Evolutionary conservation across 1,140 invertebrate species (phyloP).

Genomic region (Leptopilina boulardi): DNA sequence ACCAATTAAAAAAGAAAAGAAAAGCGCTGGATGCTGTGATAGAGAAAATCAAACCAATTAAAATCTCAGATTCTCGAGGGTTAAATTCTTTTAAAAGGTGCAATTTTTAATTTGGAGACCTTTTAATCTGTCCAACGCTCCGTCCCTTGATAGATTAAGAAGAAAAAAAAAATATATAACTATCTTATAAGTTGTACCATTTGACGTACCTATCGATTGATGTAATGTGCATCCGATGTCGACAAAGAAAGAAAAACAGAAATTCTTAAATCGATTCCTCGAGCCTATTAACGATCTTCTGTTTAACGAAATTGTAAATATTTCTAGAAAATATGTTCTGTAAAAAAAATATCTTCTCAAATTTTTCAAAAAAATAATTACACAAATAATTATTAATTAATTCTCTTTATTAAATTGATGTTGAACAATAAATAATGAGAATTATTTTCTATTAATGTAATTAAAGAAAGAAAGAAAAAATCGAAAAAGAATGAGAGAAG

Average conservation of each 20-base stretch:
- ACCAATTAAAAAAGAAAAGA: background rate
- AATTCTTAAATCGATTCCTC: conserved; percentile 52
- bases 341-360: background rate
- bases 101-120: conserved; percentile 37
- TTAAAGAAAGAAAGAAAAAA: background rate
- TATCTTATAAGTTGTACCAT: conserved; percentile 53
- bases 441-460: no score
- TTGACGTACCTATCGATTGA: conserved; percentile 52
- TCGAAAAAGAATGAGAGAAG: background rate
- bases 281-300: conserved; percentile 44
- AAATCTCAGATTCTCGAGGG: conserved; percentile 23
- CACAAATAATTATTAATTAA: no score
- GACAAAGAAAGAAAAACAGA: conserved; percentile 30
- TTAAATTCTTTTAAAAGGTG: background rate
- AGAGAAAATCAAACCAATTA: conserved; percentile 26
- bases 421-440: no score
- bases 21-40: conserved; percentile 21
- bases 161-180: no score
- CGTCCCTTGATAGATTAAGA: conserved; percentile 59
- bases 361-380: no score
- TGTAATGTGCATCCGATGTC: conserved; percentile 51
- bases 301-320: background rate
- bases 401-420: no score
- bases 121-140: conserved; percentile 53
- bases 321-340: conserved; percentile 29